Conservation (phyloP, 2,888 invertebrate genomes). For the Drymonia ruficornis region DNA sequence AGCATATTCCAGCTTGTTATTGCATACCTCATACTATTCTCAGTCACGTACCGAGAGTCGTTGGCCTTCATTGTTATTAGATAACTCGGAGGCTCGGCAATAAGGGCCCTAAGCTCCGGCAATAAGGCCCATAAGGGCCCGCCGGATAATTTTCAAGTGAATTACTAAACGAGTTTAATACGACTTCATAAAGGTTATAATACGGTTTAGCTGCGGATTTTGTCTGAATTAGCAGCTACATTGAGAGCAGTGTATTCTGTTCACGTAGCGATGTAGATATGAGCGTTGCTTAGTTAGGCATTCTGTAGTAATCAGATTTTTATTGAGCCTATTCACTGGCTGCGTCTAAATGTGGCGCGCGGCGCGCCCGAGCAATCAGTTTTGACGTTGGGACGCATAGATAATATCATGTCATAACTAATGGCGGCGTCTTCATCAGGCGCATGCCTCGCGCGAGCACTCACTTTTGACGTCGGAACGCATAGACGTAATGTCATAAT, state of each 20-base stretch:
- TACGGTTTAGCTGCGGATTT: constrained; percentile 32
- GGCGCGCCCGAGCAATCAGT: no score
- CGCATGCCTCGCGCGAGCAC: no score
- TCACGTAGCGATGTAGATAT: constrained; percentile 38
- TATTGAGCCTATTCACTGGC: no score
- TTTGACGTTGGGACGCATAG: no score
- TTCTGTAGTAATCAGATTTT: no score
- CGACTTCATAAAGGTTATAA: constrained; percentile 13
- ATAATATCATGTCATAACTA: no score
- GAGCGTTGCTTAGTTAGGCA: neutral
- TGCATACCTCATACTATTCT: neutral
- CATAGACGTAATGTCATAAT: no score
- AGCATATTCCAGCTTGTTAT: neutral
- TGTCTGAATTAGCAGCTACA: constrained; percentile 39
- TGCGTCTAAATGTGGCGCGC: no score
- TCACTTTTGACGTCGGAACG: no score
- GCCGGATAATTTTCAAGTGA: constrained; percentile 41
- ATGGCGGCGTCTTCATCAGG: no score
- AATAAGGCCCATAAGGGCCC: constrained; percentile 24
- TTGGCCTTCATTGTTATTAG: constrained; percentile 44
- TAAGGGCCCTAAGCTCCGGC: constrained; percentile 26
- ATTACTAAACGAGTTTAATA: constrained; percentile 42
- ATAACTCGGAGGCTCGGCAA: constrained; percentile 30
- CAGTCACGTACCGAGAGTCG: constrained; percentile 35
- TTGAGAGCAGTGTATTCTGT: constrained; percentile 16